Conservation (phyloP, 2,888 invertebrate genomes). For the Xanthorhoe spadicearia region DNA sequence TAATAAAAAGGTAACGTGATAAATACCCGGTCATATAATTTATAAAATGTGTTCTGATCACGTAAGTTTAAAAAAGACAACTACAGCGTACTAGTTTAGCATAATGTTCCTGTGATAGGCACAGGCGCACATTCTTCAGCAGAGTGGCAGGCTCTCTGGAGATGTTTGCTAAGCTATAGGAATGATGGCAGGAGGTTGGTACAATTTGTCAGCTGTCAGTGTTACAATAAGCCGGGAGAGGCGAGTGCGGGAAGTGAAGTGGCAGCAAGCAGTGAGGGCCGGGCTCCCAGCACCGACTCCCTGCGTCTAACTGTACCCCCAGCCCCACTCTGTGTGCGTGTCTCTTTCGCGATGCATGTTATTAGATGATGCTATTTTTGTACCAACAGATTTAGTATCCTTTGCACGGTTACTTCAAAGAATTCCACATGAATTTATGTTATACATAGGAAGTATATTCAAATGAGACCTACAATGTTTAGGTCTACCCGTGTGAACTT, state of each 20-base stretch:
- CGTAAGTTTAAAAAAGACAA: no score
- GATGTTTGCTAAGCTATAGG: neutral
- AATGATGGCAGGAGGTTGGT: conserved; percentile 8
- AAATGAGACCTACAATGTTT: conserved; percentile 82
- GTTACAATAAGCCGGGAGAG: conserved; percentile 23
- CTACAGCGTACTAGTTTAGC: neutral
- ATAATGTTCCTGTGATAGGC: neutral
- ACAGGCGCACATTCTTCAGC: neutral
- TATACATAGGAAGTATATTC: conserved; percentile 84
- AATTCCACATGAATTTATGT: conserved; percentile 80
- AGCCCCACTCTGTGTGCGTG: conserved; percentile 46
- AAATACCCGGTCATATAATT: no score
- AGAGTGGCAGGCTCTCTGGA: neutral
- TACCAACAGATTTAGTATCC: conserved; percentile 74
- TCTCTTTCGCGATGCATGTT: conserved; percentile 65
- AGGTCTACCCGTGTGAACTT: conserved; percentile 83
- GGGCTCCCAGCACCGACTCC: conserved; percentile 41
- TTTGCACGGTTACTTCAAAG: conserved; percentile 79
- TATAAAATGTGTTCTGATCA: no score
- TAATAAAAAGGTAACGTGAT: no score
- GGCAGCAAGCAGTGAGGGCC: no score
- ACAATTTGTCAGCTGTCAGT: conserved; percentile 30
- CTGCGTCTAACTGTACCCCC: conserved; percentile 60
- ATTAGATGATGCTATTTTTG: conserved; percentile 78
- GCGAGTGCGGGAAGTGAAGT: conserved; percentile 4